Conservation (phyloP, 1,140 invertebrate genomes). For the Ditylenchus dipsaci region DNA sequence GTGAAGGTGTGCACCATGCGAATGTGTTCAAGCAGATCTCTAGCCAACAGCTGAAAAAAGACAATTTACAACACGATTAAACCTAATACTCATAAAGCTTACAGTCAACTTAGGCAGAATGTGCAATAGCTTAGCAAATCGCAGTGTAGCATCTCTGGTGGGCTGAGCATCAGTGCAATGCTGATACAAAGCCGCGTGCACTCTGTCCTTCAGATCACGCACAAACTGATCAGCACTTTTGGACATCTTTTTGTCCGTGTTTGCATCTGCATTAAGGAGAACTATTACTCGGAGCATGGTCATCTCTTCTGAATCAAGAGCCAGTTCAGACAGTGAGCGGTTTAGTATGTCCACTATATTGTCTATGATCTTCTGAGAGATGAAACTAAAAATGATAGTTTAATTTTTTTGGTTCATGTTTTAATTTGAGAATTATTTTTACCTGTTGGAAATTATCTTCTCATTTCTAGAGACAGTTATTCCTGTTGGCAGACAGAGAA, state of each 20-base stretch:
- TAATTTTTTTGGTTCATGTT: neutral
- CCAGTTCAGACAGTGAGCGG: slow-evolving; percentile 28
- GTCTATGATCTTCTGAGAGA: slow-evolving; percentile 39
- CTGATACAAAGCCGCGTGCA: slow-evolving; percentile 45
- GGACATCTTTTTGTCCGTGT: slow-evolving; percentile 21
- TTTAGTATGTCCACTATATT: slow-evolving; percentile 32
- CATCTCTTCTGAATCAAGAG: slow-evolving; percentile 33
- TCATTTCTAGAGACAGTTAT: slow-evolving; percentile 41
- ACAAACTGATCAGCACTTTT: slow-evolving; percentile 30
- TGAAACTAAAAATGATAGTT: slow-evolving; percentile 31
- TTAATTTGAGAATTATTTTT: neutral
- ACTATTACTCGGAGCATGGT: slow-evolving; percentile 38
- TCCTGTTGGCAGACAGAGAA: slow-evolving; percentile 45
- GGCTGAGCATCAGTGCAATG: neutral
- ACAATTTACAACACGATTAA: neutral
- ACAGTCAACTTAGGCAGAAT: slow-evolving; percentile 47
- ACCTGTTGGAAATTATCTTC: slow-evolving; percentile 36
- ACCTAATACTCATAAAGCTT: slow-evolving; percentile 1
- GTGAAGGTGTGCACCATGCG: slow-evolving; percentile 45
- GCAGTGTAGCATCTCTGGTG: slow-evolving; percentile 30
- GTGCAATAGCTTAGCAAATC: slow-evolving; percentile 48
- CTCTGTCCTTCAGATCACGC: slow-evolving; percentile 38
- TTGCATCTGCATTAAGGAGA: slow-evolving; percentile 11
- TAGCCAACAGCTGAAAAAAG: slow-evolving; percentile 41
- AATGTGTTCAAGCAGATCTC: slow-evolving; percentile 48